Base-by-base conservation (phyloP, 2,888 invertebrate genomes). In the Kryphioiulus occultus region DNA sequence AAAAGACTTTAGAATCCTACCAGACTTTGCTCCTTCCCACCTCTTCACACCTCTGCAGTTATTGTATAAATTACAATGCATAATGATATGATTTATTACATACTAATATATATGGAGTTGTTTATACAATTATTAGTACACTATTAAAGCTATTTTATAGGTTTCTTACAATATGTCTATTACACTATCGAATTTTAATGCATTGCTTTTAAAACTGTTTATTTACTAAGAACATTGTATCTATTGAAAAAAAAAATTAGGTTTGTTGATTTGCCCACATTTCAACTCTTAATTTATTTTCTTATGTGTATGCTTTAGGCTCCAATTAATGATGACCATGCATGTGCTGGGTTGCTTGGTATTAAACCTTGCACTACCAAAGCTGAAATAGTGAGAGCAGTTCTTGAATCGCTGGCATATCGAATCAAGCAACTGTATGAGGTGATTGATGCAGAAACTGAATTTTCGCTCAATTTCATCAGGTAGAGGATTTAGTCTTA, bases 391-490 rank as follows among this genome's bases (percentile, higher is more conserved):
- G 94, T 97, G 1, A 94, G 97, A 44, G 95, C 98, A 0, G 93
- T 98, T 86, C 92, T 98, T 26, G 98, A 98, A 92, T 95, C 97
- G 88, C 94, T 98, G 15, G 96, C 95, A 0, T 98, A 96, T 92
- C 94, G 96, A 84, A 94, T 97, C 44, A 94, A 95, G 26, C 95
- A 97, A 90, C 93, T 98, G 22, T 96, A 95, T 90, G 93, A 94
- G 85, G 95, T 95, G 53, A 94, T 97, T n/a, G 93, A 94, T 44
- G 91, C 93, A 0, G 97, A 98, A 92, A 95, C 95, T 0, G 91
- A 93, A 88, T 94, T 94, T 90, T 90, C 89, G 19, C 85, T 89
- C 39, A 89, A 89, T 44, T 47, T 85, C n/a, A 86, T 96, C 89
- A 94, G 94, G 96, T 95, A 92, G 90, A 89, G 85, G 4, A 17